These are phyloP conservation scores for Smutsia gigantea DNA, from an alignment of 2,797 vertebrate species.

Conservation along the genomic window DNA sequence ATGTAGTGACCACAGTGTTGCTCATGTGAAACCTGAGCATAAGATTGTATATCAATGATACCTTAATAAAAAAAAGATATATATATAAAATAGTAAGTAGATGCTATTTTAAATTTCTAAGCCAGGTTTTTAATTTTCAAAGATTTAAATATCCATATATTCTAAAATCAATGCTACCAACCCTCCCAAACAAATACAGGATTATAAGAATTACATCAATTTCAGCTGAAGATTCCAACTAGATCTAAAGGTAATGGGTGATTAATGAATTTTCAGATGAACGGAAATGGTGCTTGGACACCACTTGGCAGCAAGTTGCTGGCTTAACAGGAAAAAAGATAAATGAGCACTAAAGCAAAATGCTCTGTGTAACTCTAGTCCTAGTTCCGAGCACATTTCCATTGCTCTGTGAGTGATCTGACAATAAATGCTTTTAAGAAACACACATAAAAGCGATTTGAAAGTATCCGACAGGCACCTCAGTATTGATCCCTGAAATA, in stretches of 20 bases:
- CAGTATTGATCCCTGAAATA: conserved; percentile 61
- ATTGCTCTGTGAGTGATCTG: conserved; percentile 66
- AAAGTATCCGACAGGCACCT: conserved; percentile 56
- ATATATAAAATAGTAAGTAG: not conserved
- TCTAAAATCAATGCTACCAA: not conserved
- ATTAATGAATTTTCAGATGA: conserved; percentile 74
- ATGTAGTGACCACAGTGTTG: too few relatives aligned
- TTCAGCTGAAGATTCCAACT: not conserved
- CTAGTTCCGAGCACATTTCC: conserved; percentile 74
- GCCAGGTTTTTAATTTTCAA: conserved; percentile 10
- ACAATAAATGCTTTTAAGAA: conserved; percentile 68
- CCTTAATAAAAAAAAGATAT: not conserved
- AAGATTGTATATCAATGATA: too few relatives aligned
- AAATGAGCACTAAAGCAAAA: conserved; percentile 72
- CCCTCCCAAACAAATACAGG: not conserved
- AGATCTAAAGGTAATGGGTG: conserved; percentile 28
- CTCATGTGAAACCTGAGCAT: too few relatives aligned
- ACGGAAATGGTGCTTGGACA: conserved; percentile 80
- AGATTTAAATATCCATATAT: not conserved
- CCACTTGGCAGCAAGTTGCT: conserved; percentile 69
- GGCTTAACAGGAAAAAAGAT: conserved; percentile 71
- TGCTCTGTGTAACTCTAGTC: conserved; percentile 48
- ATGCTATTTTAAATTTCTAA: not conserved
- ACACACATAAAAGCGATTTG: conserved; percentile 35
- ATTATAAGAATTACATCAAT: not conserved